Evolutionary conservation across 2,888 invertebrate genomes (phyloP).

Genomic region (Sepioteuthis lessoniana): DNA sequence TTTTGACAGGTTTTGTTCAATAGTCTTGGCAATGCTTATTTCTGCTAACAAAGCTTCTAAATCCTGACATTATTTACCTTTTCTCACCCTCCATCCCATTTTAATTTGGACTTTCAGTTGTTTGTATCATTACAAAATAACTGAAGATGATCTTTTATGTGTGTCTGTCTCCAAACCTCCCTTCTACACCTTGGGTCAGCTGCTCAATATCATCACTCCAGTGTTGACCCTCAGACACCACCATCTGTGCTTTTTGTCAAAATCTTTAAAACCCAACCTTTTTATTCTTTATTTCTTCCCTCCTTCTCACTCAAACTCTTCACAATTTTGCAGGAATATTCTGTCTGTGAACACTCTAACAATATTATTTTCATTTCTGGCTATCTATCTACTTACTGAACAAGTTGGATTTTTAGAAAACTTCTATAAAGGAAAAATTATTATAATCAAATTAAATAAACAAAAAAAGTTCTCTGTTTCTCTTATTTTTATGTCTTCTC

Average conservation of each 20-base stretch:
- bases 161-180: not conserved
- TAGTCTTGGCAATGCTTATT: not conserved
- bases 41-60: not conserved
- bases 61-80: not conserved
- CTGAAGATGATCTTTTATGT: constrained; percentile 3
- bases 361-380: not conserved
- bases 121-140: not conserved
- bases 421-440: not conserved
- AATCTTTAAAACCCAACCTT: not conserved
- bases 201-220: not conserved
- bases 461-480: not conserved
- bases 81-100: not conserved
- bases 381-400: not conserved
- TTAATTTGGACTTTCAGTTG: not conserved
- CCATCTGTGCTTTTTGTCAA: not conserved
- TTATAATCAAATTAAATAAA: not conserved
- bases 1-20: not conserved
- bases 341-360: not conserved
- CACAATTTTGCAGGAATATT: constrained; percentile 33
- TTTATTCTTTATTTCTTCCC: not conserved
- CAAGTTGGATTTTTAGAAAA: not conserved
- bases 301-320: not conserved
- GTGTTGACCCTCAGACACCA: not conserved
- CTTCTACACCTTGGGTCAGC: not conserved
- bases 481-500: not conserved